Evolutionary conservation across 2,888 invertebrate species (phyloP).

Genomic region (Ommatoiulus sabulosus): DNA sequence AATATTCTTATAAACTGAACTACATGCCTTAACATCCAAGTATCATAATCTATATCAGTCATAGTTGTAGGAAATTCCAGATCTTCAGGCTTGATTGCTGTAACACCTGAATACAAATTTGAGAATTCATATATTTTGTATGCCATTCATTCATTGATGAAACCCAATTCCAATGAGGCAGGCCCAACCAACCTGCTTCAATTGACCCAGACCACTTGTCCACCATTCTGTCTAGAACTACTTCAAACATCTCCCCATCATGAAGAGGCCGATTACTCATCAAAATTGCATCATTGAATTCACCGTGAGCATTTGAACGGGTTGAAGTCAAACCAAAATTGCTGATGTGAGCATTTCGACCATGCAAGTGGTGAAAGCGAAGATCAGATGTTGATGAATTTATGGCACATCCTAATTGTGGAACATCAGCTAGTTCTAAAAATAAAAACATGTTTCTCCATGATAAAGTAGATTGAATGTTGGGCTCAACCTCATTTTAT

Average conservation of each 20-base stretch:
- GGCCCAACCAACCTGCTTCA: conserved; percentile 78
- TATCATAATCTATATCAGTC: conserved; percentile 90
- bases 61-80: conserved; percentile 89
- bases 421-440: conserved; percentile 42
- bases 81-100: conserved; percentile 89
- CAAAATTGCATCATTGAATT: conserved; percentile 95
- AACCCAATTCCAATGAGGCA: background rate
- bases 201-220: conserved; percentile 94
- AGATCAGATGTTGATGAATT: conserved; percentile 71
- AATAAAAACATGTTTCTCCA: background rate
- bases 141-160: conserved; percentile 57
- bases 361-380: conserved; percentile 89
- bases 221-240: conserved; percentile 89
- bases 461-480: background rate
- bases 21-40: conserved; percentile 81
- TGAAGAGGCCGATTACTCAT: conserved; percentile 88
- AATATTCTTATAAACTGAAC: too few relatives aligned
- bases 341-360: conserved; percentile 86
- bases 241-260: conserved; percentile 92
- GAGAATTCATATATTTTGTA: conserved; percentile 57
- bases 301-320: conserved; percentile 86
- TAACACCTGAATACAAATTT: conserved; percentile 75
- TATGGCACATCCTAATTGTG: background rate
- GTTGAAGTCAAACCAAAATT: conserved; percentile 87
- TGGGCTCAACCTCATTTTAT: background rate